phyloP scores from a whole-genome alignment of 2,888 invertebrate genomes.

The Thalpophila matura region DNA sequence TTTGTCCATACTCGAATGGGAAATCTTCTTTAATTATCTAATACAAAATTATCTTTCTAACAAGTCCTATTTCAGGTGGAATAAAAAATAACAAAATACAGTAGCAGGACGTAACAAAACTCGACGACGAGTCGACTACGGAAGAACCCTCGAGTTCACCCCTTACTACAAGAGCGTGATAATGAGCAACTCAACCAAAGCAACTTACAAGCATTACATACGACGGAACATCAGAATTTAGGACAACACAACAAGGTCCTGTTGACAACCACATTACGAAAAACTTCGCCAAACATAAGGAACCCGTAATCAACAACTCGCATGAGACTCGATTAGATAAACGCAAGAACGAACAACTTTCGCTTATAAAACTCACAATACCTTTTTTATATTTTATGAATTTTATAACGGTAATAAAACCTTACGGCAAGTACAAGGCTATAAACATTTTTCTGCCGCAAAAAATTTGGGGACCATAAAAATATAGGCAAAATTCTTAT shows the following conservation, averaged over 20 bases:
- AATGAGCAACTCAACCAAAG: slow-evolving; percentile 21
- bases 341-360: slow-evolving; percentile 38
- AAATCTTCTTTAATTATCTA: too few relatives aligned
- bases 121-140: neutral
- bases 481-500: slow-evolving; percentile 51
- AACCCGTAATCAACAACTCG: slow-evolving; percentile 26
- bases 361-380: slow-evolving; percentile 37
- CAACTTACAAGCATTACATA: neutral
- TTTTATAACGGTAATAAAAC: slow-evolving; percentile 55
- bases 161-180: slow-evolving; percentile 12
- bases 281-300: slow-evolving; percentile 9
- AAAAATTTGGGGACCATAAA: slow-evolving; percentile 45
- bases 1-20: too few relatives aligned
- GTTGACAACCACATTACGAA: neutral
- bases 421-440: slow-evolving; percentile 35
- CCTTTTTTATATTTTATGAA: slow-evolving; percentile 54
- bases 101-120: slow-evolving; percentile 17
- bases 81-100: slow-evolving; percentile 16
- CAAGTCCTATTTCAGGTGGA: neutral
- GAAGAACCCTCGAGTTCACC: slow-evolving; percentile 10
- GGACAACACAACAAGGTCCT: neutral
- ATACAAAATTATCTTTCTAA: neutral
- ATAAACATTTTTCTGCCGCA: slow-evolving; percentile 48
- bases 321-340: slow-evolving; percentile 44
- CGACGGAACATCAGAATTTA: neutral